Conservation (phyloP, 1,140 invertebrate species). For the Trichogramma pretiosum region DNA sequence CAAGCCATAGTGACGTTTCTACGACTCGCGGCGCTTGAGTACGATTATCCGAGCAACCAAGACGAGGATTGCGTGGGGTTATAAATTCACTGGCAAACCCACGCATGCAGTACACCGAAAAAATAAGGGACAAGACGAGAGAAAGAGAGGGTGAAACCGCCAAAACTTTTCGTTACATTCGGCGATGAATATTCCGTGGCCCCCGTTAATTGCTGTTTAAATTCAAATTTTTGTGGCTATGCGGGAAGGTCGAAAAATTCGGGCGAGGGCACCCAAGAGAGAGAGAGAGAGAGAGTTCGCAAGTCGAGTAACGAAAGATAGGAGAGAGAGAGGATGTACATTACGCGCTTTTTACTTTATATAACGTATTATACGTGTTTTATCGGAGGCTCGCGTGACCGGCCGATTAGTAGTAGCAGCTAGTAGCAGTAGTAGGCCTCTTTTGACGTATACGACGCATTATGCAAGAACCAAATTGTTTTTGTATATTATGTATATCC, state of each 20-base stretch:
- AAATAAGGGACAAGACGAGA: no score
- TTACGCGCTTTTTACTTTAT: not conserved
- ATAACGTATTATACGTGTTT: not conserved
- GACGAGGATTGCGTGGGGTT: no score
- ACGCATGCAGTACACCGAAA: no score
- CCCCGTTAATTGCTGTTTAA: slow-evolving; percentile 39
- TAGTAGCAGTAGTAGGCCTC: no score
- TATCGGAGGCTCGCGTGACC: slow-evolving; percentile 10
- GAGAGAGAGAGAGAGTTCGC: not conserved
- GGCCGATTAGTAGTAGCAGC: not conserved
- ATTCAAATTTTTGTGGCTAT: slow-evolving; percentile 43
- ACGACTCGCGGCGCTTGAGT: no score
- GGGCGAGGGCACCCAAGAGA: slow-evolving; percentile 1
- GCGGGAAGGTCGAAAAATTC: slow-evolving; percentile 38
- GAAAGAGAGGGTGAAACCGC: no score
- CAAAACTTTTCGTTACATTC: slow-evolving; percentile 37
- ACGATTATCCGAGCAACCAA: no score
- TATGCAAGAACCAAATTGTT: slow-evolving; percentile 12
- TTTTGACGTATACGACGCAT: no score
- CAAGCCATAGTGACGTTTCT: no score
- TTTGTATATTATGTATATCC: no score
- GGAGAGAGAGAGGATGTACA: slow-evolving; percentile 1
- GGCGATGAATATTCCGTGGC: slow-evolving; percentile 38
- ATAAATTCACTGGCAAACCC: slow-evolving; percentile 37
- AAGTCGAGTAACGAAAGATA: no score